Evolutionary conservation across 1,140 invertebrate species (phyloP).

Genomic region (Hyposmocoma kahamanoa): DNA sequence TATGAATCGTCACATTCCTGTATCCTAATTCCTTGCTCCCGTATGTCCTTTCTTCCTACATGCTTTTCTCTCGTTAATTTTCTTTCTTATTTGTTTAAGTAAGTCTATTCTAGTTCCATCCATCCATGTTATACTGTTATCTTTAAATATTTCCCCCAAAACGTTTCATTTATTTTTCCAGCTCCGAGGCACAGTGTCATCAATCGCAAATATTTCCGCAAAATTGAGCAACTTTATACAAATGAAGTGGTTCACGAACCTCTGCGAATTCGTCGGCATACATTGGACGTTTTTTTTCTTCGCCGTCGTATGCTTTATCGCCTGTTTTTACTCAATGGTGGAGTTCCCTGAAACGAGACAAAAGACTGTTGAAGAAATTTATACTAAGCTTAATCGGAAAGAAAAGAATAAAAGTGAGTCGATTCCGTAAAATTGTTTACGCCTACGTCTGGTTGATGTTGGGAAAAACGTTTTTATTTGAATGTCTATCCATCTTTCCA

Average conservation of each 20-base stretch:
- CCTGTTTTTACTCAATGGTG: slow-evolving; percentile 45
- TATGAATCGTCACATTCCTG: no score
- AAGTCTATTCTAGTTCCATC: no score
- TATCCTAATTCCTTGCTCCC: no score
- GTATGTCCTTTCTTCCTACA: no score
- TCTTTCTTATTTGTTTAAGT: no score
- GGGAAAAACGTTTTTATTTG: no score
- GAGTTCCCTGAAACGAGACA: slow-evolving; percentile 55
- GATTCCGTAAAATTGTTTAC: slow-evolving; percentile 12
- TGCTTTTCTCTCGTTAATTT: no score
- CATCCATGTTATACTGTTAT: no score
- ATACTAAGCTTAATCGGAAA: slow-evolving; percentile 32
- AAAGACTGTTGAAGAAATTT: slow-evolving; percentile 56
- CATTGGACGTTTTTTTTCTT: slow-evolving; percentile 63
- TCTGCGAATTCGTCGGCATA: slow-evolving; percentile 52
- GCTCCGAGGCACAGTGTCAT: slow-evolving; percentile 58
- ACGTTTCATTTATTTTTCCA: slow-evolving; percentile 31
- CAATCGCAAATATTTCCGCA: slow-evolving; percentile 56
- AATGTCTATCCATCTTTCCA: no score
- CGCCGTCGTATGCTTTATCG: slow-evolving; percentile 42
- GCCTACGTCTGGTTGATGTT: slow-evolving; percentile 19
- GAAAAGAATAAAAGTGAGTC: not conserved
- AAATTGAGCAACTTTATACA: slow-evolving; percentile 63
- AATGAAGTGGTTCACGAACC: slow-evolving; percentile 56
- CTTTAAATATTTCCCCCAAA: no score